Percentiles rank a stretch among this genome's conserved stretches.
Evolutionary conservation across 1,140 invertebrate genomes (phyloP).

Genomic region (Sarcophaga bullata): DNA sequence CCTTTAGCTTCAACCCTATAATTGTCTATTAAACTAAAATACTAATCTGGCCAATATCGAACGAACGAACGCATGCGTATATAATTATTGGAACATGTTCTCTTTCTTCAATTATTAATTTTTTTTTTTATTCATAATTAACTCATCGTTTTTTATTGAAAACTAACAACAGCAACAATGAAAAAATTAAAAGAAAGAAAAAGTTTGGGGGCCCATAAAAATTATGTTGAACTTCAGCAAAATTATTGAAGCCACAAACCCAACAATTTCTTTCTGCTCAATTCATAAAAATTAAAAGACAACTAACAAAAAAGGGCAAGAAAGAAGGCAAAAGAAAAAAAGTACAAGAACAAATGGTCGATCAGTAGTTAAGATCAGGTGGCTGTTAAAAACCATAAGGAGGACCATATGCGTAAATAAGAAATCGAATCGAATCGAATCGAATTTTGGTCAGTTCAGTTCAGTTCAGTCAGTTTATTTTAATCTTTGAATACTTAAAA

Average conservation of each 20-base stretch:
- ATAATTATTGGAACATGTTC: not conserved
- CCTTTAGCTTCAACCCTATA: not conserved
- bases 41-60: not conserved
- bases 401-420: not conserved
- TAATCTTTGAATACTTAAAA: constrained; percentile 16
- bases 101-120: not conserved
- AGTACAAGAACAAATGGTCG: constrained; percentile 5
- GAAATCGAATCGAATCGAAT: not conserved
- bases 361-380: not conserved
- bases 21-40: constrained; percentile 7
- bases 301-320: not conserved
- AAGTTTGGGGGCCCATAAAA: not conserved
- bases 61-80: not conserved
- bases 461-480: constrained; percentile 9
- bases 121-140: constrained; percentile 24
- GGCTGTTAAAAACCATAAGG: not conserved
- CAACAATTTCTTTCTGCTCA: not conserved
- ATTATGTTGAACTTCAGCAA: not conserved
- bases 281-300: too few species aligned
- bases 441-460: not conserved
- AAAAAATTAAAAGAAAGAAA: not conserved
- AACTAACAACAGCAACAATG: not conserved
- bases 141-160: not conserved
- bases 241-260: not conserved
- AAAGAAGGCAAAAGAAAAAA: not conserved